phyloP scores from a whole-genome alignment of 2,888 invertebrate species.

The Oscheius sp. region DNA sequence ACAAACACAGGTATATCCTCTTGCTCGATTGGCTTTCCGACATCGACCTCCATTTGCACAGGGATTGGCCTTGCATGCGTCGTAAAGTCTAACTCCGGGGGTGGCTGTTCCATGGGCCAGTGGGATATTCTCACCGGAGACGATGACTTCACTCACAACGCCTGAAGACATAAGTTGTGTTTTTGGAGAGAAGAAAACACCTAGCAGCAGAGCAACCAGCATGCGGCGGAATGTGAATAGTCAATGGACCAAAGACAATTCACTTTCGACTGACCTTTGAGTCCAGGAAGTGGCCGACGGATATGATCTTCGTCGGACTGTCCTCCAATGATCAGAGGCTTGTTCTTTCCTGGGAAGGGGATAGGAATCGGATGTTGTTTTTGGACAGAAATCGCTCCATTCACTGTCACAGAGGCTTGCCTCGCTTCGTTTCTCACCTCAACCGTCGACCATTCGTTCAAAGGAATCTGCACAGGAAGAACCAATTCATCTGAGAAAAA shows the following conservation, averaged over 20 bases:
- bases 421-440: constrained; percentile 42
- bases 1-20: constrained; percentile 60
- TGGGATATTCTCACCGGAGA: constrained; percentile 49
- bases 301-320: constrained; percentile 20
- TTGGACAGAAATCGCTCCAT: constrained; percentile 1
- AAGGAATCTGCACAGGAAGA: constrained; percentile 32
- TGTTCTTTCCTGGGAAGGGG: constrained; percentile 15
- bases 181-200: background rate
- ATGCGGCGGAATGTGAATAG: background rate
- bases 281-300: constrained; percentile 11
- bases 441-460: constrained; percentile 57
- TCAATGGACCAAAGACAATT: background rate
- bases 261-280: constrained; percentile 16
- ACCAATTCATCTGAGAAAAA: constrained; percentile 39
- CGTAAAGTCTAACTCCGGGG: constrained; percentile 31
- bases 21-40: constrained; percentile 45
- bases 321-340: constrained; percentile 16
- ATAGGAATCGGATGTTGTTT: constrained; percentile 7
- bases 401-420: constrained; percentile 22
- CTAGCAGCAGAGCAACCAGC: background rate
- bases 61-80: constrained; percentile 36
- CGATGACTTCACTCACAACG: constrained; percentile 51
- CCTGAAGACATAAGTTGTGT: constrained; percentile 31
- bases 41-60: constrained; percentile 57
- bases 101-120: constrained; percentile 44